phyloP scores from a whole-genome alignment of 2,113 vertebrate species.

The Corythoichthys haematopterus region DNA sequence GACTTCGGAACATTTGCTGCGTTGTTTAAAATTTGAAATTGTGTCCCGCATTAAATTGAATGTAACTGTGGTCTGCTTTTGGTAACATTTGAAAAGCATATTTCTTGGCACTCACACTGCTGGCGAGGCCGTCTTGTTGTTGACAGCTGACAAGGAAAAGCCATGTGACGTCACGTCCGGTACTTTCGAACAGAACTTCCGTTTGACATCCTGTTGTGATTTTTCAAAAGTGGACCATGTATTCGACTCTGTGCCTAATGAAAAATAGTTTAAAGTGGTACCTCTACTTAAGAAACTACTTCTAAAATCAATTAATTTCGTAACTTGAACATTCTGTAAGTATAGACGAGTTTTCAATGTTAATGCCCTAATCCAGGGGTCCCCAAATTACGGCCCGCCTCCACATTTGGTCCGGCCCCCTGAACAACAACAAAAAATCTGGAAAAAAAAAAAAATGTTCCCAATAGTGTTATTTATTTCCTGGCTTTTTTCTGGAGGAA shows the following conservation, averaged over 20 bases:
- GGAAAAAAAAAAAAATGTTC: too few relatives aligned
- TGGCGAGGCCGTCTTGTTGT: not conserved
- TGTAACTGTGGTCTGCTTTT: not conserved
- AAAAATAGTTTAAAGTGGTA: too few relatives aligned
- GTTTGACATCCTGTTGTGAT: not conserved
- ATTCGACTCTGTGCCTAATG: not conserved
- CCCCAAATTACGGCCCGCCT: too few relatives aligned
- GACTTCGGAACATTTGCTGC: not conserved
- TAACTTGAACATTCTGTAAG: too few relatives aligned
- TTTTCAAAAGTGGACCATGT: not conserved
- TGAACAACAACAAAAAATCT: too few relatives aligned
- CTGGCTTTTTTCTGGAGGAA: too few relatives aligned
- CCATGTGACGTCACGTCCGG: not conserved
- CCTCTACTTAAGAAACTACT: too few relatives aligned
- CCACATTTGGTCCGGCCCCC: too few relatives aligned
- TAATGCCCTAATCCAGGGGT: too few relatives aligned
- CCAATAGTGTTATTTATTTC: too few relatives aligned
- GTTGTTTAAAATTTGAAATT: not conserved
- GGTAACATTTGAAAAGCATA: not conserved
- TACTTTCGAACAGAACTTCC: not conserved
- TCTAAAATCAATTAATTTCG: too few relatives aligned
- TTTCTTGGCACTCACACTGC: not conserved
- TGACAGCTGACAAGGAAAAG: not conserved
- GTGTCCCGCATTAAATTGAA: not conserved
- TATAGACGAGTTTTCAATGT: too few relatives aligned